Evolutionary conservation across 2,797 vertebrate species (phyloP).

Genomic region (Sebastes iracundus): DNA sequence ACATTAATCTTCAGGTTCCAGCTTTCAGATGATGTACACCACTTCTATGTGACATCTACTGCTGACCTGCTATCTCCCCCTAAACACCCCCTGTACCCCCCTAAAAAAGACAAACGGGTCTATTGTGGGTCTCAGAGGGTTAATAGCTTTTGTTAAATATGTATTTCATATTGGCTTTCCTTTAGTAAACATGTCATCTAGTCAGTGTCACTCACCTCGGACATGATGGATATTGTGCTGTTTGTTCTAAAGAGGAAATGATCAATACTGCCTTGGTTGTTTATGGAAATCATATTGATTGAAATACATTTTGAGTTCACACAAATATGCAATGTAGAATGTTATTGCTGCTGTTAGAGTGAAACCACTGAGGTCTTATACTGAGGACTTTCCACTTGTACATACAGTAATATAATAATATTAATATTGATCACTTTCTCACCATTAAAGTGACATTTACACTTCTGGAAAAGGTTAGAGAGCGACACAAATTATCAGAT

Average conservation of each 20-base stretch:
- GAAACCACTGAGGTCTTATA: background rate
- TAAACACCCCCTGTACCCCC: too few relatives aligned
- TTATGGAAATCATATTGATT: constrained; percentile 13
- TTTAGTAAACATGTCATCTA: background rate
- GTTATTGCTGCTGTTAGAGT: background rate
- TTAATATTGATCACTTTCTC: background rate
- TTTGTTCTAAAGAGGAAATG: too few relatives aligned
- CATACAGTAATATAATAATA: background rate
- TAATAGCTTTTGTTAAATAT: background rate
- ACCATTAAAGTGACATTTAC: background rate
- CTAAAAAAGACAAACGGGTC: too few relatives aligned
- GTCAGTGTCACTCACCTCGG: background rate
- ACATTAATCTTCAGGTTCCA: too few relatives aligned
- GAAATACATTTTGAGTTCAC: background rate
- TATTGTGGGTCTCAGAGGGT: too few relatives aligned
- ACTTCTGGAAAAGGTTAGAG: background rate
- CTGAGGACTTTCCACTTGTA: background rate
- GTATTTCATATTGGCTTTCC: background rate
- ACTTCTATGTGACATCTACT: too few relatives aligned
- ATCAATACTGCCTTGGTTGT: background rate
- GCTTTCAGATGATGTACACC: too few relatives aligned
- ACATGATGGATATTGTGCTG: background rate
- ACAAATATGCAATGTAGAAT: background rate
- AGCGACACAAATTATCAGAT: background rate
- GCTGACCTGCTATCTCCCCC: too few relatives aligned